Conservation (phyloP, 92 coral and sea anemone species). For the Siderastrea siderea region DNA sequence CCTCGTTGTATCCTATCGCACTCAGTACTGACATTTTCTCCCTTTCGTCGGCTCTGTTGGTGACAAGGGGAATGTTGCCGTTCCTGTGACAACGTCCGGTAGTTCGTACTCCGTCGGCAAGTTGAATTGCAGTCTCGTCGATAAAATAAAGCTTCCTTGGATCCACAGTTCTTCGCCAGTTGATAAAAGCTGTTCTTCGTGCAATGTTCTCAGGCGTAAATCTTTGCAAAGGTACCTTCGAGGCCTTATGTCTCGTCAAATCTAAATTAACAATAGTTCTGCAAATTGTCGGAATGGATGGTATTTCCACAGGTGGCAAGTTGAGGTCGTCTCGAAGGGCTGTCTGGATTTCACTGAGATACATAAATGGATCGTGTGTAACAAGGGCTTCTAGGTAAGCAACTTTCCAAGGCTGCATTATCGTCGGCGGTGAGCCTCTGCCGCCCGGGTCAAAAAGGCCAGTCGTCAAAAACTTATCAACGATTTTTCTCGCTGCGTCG, state of each 20-base stretch:
- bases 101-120: conserved; percentile 15
- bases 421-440: conserved; percentile 49
- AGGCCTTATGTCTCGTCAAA: conserved; percentile 47
- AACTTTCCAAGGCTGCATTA: conserved; percentile 38
- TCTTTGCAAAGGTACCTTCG: conserved; percentile 52
- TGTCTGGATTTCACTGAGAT: conserved; percentile 34
- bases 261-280: conserved; percentile 32
- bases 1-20: conserved; percentile 37
- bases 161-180: conserved; percentile 45
- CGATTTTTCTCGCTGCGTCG: conserved; percentile 23
- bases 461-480: conserved; percentile 39
- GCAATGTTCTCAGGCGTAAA: conserved; percentile 43
- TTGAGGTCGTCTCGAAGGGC: conserved; percentile 39
- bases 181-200: conserved; percentile 46
- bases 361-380: conserved; percentile 48
- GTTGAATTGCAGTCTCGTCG: conserved; percentile 53
- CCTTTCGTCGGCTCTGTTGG: conserved; percentile 31
- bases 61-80: conserved; percentile 24
- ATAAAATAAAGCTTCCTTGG: conserved; percentile 41
- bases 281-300: conserved; percentile 45
- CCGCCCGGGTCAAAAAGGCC: conserved; percentile 40
- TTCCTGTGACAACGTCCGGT: conserved; percentile 49
- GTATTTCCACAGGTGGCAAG: conserved; percentile 32
- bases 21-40: conserved; percentile 57
- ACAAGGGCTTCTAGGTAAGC: conserved; percentile 62